Base-by-base conservation (phyloP, 2,797 vertebrate species). In the Falco berigora region DNA sequence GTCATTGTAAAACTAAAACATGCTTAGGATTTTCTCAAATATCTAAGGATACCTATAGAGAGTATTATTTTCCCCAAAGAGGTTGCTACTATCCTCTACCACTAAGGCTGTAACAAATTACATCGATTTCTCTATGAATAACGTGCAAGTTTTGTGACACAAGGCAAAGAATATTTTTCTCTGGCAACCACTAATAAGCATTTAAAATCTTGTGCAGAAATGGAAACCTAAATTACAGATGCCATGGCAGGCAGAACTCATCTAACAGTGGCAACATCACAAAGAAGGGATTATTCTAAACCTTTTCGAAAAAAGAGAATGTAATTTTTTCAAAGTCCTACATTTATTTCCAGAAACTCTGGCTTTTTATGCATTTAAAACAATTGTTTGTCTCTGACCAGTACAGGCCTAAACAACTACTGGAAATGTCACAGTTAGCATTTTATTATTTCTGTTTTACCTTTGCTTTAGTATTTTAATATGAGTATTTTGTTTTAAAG, bases 211-310 rank as follows among this genome's bases (percentile, higher is more conserved):
- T 85, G 81, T 93, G 94, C 95, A 95, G 96, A 96, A 95, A 96
- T 94, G 96, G 94, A 97, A 97, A 96, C 95, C 93, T 96, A 96
- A 95, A 97, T 97, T 96, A 96, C 68, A 96, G 84, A 94, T 96
- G 95, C 94, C 72, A 83, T 91, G 95, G 93, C 94, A 95, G 93
- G 90, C 92, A 95, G 93, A 95, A 93, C 74, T 96, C 84, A 55
- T 95, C 71, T 94, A 78, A 82, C 86, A 86, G 95, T 14, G 53
- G 88, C 84, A 94, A 91, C 81, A 90, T 93, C 80, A 90, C 86
- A 92, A 95, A 86, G 85, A 86, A 92, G 32, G 30, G 52, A 71
- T 93, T 94, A 90, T 95, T 95, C 80, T 93, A 90, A 95, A 92
- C 9, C 38, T 34, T 71, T 40, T 38, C 71, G 63, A 74, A 88